Evolutionary conservation across 2,888 invertebrate genomes (phyloP), one percentile per base, ranked within the genome.

Genomic region (Mylabris sibirica): DNA sequence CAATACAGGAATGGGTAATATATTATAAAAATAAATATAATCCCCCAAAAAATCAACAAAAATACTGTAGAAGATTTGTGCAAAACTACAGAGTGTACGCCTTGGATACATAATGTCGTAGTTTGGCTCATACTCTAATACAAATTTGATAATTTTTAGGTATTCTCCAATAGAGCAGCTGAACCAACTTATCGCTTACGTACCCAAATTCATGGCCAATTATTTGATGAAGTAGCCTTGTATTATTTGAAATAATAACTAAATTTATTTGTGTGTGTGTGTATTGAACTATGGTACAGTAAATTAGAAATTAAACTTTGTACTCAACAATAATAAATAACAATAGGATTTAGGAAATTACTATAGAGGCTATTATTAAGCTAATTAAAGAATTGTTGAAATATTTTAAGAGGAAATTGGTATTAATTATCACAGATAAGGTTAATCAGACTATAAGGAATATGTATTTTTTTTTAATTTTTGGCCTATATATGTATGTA

Each of bases 341-440:
- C 35, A 11, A 41, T n/a, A 41, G n/a, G n/a, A 41, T 4, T 41
- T 41, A n/a, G 41, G n/a, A n/a, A 14, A 14, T 14, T 14, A 41
- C 14, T 41, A 41, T 41, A 41, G 53, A 53, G 22, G 20, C 53
- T 11, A 22, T n/a, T 17, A 14, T 17, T 11, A 53, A 22, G 53
- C 53, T 53, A 53, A 53, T 11, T 30, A 30, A 53, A 53, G 11
- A 8, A 20, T 53, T 53, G 22, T 22, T 57, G 26, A 14, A 24
- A 22, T 26, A 57, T 57, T 57, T 57, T 26, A 34, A 64, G 77
- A 82, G 82, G 83, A 83, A 84, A 83, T 84, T 84, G 84, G 84
- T 84, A 84, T 84, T 83, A 77, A 80, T 79, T 83, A 84, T 84
- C 84, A 84, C 84, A 84, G 84, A 84, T 82, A 82, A 83, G 84